Evolutionary conservation across 92 coral and sea anemone species (phyloP), one percentile per base, ranked within the genome.

Genomic region (Bergia puertoricense): DNA sequence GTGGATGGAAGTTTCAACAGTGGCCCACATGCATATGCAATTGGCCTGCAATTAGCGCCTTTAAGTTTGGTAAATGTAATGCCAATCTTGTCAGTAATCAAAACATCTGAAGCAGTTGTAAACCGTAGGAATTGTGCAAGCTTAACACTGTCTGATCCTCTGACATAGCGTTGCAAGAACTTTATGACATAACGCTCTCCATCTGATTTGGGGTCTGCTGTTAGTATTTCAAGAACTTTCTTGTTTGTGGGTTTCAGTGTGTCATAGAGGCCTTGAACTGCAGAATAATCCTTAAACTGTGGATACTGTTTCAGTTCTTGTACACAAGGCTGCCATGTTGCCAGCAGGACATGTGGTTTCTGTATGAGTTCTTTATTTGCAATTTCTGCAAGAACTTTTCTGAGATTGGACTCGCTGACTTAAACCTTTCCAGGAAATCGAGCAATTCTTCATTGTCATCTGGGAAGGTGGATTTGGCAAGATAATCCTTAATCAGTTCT

Each of bases 361-460:
- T 86, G 88, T 30, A 90, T 80, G 23, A 90, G 81, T 69, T 86
- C 92, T 41, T 90, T 89, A 62, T 79, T 77, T 16, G 92, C 86
- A 76, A 85, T 85, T 81, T 86, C 81, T 66, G 80, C 18, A 4
- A 86, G 73, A 16, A 90, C 76, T 72, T 86, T 91, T 68, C 42
- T 85, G 43, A 91, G 18, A 74, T 93, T 93, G 62, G 84, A 86
- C 77, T 85, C n/a, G 62, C 56, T 93, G 41, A 91, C 62, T 30
- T 30, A 30, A 30, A 30, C 30, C 30, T 30, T 59, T 93, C 93
- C 6, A 93, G 79, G 46, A 93, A 91, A 44, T 93, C 90, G 57
- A 77, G 59, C 84, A 85, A 73, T 80, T 85, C 91, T 46, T 93
- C 93, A 91, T 81, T 86, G 40, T 90, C 88, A 85, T 82, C 92